phyloP scores from a whole-genome alignment of 2,888 invertebrate species.

The Heliconius erato region DNA sequence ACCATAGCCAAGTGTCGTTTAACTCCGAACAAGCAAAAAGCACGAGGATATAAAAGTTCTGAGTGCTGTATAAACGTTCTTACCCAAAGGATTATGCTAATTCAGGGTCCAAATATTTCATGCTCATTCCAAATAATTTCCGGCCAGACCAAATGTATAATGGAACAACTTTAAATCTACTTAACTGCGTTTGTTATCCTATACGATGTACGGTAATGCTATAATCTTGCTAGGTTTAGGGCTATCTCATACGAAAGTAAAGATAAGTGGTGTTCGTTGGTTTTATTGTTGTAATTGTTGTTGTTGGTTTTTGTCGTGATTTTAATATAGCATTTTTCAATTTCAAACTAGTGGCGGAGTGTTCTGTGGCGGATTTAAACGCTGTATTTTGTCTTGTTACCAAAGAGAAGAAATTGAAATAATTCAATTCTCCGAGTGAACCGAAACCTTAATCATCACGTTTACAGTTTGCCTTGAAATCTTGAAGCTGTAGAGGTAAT shows the following conservation, averaged over 20 bases:
- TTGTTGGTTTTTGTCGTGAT: background rate
- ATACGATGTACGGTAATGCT: slow-evolving; percentile 41
- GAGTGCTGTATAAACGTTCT: slow-evolving; percentile 49
- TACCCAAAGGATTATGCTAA: slow-evolving; percentile 76
- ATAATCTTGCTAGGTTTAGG: slow-evolving; percentile 33
- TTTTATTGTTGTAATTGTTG: background rate
- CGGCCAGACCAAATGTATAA: slow-evolving; percentile 66
- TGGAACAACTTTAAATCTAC: slow-evolving; percentile 71
- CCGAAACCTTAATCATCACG: too few species aligned
- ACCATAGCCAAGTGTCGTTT: slow-evolving; percentile 6
- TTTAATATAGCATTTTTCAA: background rate
- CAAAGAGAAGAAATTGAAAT: too few species aligned
- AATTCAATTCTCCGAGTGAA: too few species aligned
- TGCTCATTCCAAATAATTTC: slow-evolving; percentile 78
- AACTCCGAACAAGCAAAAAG: slow-evolving; percentile 10
- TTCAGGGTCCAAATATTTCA: slow-evolving; percentile 75
- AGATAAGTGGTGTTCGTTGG: background rate
- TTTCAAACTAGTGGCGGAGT: too few species aligned
- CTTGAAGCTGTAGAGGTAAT: too few species aligned
- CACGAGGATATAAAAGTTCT: slow-evolving; percentile 4
- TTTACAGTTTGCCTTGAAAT: too few species aligned
- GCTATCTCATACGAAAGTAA: slow-evolving; percentile 19
- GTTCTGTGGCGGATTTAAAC: too few species aligned
- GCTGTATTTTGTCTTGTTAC: too few species aligned
- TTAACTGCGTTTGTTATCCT: slow-evolving; percentile 60